These are phyloP conservation scores for Platycheirus albimanus DNA, from an alignment of 2,888 invertebrate species.

Conservation along the genomic window DNA sequence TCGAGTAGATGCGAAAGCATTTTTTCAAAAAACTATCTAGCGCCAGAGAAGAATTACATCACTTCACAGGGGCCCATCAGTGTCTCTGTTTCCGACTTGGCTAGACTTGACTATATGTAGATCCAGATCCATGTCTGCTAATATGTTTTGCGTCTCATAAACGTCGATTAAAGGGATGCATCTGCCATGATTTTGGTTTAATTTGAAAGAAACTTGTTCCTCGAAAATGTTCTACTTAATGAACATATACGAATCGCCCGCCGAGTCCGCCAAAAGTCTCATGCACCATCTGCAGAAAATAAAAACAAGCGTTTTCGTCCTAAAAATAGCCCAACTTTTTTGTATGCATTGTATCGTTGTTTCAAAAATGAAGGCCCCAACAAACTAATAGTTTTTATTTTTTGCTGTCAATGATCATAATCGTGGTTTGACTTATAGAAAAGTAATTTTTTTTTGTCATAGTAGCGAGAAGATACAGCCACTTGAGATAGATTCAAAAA, in stretches of 20 bases:
- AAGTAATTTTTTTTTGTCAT: constrained; percentile 64
- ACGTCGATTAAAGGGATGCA: constrained; percentile 26
- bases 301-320: background rate
- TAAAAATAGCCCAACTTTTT: constrained; percentile 26
- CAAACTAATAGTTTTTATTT: constrained; percentile 44
- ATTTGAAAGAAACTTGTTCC: constrained; percentile 15
- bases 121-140: background rate
- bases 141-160: constrained; percentile 8
- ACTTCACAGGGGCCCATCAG: constrained; percentile 32
- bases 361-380: constrained; percentile 20
- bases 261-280: constrained; percentile 46
- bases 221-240: constrained; percentile 37
- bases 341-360: background rate
- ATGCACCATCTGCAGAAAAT: constrained; percentile 50
- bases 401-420: background rate
- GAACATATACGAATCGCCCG: constrained; percentile 17
- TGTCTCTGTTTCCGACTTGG: no score
- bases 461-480: constrained; percentile 33
- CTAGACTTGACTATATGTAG: no score
- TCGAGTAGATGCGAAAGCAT: constrained; percentile 3
- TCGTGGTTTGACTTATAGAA: constrained; percentile 43
- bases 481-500: constrained; percentile 37
- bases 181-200: no score
- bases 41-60: constrained; percentile 60
- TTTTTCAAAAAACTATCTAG: constrained; percentile 36